Conservation (phyloP, 2,888 invertebrate species). For the Dasypogon diadema region DNA sequence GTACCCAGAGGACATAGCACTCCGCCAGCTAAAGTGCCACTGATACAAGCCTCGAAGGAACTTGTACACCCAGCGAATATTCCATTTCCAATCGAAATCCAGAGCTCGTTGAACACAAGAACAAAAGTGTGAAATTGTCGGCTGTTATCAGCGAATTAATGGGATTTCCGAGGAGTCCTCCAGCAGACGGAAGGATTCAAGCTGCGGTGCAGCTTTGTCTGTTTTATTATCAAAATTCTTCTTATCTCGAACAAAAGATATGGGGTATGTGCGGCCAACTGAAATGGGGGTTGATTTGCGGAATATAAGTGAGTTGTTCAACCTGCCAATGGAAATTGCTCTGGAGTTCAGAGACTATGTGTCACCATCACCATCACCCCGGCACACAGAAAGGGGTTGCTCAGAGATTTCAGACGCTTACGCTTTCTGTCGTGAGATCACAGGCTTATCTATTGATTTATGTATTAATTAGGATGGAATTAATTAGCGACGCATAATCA, state of each 20-base stretch:
- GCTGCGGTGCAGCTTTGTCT: background rate
- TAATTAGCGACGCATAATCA: slow-evolving; percentile 17
- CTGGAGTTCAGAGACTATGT: background rate
- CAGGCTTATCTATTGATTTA: slow-evolving; percentile 24
- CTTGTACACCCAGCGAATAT: background rate
- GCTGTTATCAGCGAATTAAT: slow-evolving; percentile 38
- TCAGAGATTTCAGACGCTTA: no score
- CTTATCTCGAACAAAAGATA: slow-evolving; percentile 12
- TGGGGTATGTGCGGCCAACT: background rate
- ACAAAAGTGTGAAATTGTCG: slow-evolving; percentile 32
- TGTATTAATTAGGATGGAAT: slow-evolving; percentile 14
- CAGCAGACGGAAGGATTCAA: slow-evolving; percentile 5
- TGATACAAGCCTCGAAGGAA: background rate
- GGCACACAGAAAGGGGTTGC: slow-evolving; percentile 7
- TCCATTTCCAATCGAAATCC: background rate
- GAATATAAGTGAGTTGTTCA: slow-evolving; percentile 15
- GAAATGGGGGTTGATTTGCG: slow-evolving; percentile 2
- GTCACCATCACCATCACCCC: no score
- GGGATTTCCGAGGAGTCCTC: slow-evolving; percentile 17
- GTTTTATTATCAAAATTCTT: slow-evolving; percentile 11
- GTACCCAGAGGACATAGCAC: background rate
- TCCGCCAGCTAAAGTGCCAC: background rate
- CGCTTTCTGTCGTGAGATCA: no score
- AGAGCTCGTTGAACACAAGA: background rate
- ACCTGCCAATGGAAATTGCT: slow-evolving; percentile 9